Conservation (phyloP, 2,888 invertebrate species). For the Conistra vaccinii region DNA sequence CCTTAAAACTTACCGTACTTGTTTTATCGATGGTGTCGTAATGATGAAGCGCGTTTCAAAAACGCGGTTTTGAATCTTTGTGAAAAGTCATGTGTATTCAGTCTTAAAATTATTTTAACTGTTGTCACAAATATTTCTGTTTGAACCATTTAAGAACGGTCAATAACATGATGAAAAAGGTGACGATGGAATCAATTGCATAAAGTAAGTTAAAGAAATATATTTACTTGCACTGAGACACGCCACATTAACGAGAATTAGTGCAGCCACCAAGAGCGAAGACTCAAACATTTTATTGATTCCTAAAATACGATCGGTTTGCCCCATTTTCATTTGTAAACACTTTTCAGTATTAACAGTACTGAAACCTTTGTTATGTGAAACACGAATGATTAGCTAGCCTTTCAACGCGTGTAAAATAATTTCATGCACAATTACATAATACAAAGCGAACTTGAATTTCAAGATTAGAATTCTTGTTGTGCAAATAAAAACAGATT, state of each 20-base stretch:
- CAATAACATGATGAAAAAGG: neutral
- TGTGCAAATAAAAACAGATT: neutral
- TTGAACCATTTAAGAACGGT: neutral
- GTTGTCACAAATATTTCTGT: neutral
- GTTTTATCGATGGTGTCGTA: too few relatives aligned
- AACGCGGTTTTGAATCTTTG: too few relatives aligned
- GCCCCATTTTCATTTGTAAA: neutral
- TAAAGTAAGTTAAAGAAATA: neutral
- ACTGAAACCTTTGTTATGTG: constrained; percentile 2
- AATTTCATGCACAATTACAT: constrained; percentile 16
- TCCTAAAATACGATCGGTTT: neutral
- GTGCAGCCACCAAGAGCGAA: neutral
- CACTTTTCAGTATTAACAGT: neutral
- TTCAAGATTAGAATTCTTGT: constrained; percentile 25
- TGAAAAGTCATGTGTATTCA: neutral
- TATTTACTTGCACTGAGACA: constrained; percentile 24
- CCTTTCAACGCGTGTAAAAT: neutral
- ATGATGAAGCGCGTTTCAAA: too few relatives aligned
- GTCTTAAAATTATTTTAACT: neutral
- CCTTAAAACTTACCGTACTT: too few relatives aligned
- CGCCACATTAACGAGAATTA: constrained; percentile 23
- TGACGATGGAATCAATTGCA: neutral
- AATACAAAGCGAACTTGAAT: neutral
- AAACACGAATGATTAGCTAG: constrained; percentile 3
- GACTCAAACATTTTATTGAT: constrained; percentile 1